phyloP scores from a whole-genome alignment of 2,113 vertebrate species.

The Chaetodon auriga region DNA sequence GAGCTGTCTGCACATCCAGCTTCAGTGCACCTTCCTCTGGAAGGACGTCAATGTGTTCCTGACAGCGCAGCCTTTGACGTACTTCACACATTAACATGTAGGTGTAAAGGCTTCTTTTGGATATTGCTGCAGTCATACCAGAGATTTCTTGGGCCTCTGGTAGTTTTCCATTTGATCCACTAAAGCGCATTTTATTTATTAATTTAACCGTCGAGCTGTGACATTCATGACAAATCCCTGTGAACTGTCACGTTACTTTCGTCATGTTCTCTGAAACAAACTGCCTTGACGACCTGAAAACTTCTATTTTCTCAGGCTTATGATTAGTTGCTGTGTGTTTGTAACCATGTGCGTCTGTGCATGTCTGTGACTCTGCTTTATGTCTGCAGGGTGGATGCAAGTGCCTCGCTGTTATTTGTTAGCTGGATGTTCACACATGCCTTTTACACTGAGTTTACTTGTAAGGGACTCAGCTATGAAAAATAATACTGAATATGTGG shows the following conservation, averaged over 20 bases:
- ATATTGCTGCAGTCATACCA: not conserved
- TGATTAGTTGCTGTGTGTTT: not conserved
- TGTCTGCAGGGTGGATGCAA: not conserved
- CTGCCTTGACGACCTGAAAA: not conserved
- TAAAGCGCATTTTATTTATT: not conserved
- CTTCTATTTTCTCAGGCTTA: not conserved
- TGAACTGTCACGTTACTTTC: not conserved
- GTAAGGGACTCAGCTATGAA: not conserved
- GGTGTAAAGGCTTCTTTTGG: not conserved
- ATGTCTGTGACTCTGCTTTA: not conserved
- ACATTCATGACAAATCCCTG: not conserved
- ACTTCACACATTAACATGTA: not conserved
- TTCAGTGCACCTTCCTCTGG: not conserved
- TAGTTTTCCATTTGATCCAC: not conserved
- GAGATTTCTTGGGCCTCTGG: not conserved
- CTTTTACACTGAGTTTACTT: not conserved
- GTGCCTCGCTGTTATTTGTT: not conserved
- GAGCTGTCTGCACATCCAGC: conserved; percentile 4
- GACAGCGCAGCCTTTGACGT: not conserved
- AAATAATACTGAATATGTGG: not conserved
- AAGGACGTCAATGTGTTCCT: not conserved
- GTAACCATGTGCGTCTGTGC: not conserved
- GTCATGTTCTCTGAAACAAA: not conserved
- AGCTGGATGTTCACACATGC: not conserved
- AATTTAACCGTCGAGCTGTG: not conserved